Evolutionary conservation across 2,797 vertebrate species (phyloP).

Genomic region (Tinamus major): DNA sequence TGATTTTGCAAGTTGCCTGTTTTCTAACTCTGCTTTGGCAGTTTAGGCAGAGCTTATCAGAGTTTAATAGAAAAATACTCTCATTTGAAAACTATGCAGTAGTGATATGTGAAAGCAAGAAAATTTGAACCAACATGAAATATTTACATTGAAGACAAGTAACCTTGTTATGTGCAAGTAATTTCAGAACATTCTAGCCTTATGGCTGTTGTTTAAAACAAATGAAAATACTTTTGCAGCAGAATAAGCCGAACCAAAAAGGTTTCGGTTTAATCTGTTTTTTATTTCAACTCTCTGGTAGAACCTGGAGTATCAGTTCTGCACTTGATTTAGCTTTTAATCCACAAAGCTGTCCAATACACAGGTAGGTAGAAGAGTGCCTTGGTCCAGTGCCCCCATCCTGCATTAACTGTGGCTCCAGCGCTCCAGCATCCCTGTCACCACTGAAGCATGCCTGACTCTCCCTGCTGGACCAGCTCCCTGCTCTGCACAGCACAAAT

Average conservation of each 20-base stretch:
- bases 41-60: background rate
- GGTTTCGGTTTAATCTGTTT: background rate
- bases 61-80: background rate
- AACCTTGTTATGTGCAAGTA: background rate
- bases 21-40: background rate
- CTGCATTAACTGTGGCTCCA: background rate
- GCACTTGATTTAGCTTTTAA: background rate
- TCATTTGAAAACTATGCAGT: fast-evolving
- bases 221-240: background rate
- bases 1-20: background rate
- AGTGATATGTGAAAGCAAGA: background rate
- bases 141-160: background rate
- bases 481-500: background rate
- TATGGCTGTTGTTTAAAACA: background rate
- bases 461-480: background rate
- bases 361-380: background rate
- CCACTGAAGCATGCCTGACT: background rate
- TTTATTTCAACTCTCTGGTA: background rate
- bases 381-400: background rate
- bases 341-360: background rate
- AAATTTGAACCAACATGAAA: background rate
- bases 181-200: background rate
- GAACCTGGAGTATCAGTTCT: background rate
- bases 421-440: background rate
- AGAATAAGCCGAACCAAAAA: background rate